Conservation (phyloP, 2,113 vertebrate genomes). For the Geothlypis trichas region DNA sequence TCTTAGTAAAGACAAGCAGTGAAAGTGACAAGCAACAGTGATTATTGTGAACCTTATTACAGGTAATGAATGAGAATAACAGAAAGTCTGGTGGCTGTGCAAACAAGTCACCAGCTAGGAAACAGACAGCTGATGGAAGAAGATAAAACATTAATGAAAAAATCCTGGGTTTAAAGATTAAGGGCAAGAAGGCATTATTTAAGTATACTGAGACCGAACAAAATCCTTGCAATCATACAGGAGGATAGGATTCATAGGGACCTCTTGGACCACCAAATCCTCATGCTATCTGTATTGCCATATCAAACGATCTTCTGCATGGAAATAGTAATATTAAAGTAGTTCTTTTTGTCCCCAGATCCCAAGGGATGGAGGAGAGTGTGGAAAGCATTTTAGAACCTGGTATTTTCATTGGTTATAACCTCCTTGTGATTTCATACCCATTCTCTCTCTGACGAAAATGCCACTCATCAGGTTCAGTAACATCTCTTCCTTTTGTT, state of each 20-base stretch:
- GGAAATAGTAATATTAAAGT: neutral
- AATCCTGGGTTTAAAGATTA: constrained; percentile 29
- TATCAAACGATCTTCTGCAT: neutral
- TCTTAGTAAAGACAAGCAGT: neutral
- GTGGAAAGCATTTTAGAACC: neutral
- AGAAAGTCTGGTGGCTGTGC: neutral
- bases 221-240: neutral
- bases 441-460: neutral
- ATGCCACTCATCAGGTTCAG: neutral
- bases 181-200: constrained; percentile 37
- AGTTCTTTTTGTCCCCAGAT: neutral
- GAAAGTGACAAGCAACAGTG: neutral
- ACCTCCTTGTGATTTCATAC: neutral
- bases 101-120: neutral
- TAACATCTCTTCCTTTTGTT: neutral
- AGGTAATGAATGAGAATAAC: neutral
- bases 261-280: neutral
- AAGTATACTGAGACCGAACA: neutral
- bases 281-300: neutral
- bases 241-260: neutral
- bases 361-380: neutral
- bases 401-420: neutral
- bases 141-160: constrained; percentile 25
- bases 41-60: neutral
- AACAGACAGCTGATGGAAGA: neutral